phyloP scores from a whole-genome alignment of 2,888 invertebrate genomes.

The Patella depressa region DNA sequence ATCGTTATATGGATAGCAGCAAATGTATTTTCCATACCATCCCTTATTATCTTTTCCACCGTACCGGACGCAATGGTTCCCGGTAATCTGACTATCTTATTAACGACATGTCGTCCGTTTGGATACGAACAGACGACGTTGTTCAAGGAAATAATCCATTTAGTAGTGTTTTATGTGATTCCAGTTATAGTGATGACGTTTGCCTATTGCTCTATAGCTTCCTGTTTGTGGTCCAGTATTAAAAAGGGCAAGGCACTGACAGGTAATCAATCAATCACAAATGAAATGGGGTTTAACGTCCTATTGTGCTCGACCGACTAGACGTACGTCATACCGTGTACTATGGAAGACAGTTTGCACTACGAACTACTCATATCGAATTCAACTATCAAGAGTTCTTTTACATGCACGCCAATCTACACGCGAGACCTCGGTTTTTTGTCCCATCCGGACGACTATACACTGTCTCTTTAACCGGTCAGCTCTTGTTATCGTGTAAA shows the following conservation, averaged over 20 bases:
- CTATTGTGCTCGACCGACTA: too few relatives aligned
- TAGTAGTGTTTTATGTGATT: constrained; percentile 79
- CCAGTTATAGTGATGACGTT: constrained; percentile 74
- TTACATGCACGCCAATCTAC: too few relatives aligned
- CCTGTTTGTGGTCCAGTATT: constrained; percentile 58
- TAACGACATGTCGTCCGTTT: constrained; percentile 53
- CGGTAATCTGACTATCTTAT: constrained; percentile 49
- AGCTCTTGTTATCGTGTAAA: too few relatives aligned
- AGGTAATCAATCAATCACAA: constrained; percentile 4
- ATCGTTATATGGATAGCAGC: constrained; percentile 86
- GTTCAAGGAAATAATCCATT: constrained; percentile 40
- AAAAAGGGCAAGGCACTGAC: constrained; percentile 35
- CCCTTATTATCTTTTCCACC: constrained; percentile 52
- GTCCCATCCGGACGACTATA: too few relatives aligned
- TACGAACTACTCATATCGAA: too few relatives aligned
- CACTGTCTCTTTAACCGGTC: too few relatives aligned
- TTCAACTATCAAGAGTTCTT: background rate
- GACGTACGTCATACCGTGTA: too few relatives aligned
- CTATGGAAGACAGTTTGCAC: too few relatives aligned
- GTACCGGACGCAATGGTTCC: constrained; percentile 52
- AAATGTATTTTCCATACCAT: constrained; percentile 71
- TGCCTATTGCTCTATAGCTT: constrained; percentile 63
- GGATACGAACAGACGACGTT: background rate
- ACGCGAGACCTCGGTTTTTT: too few relatives aligned
- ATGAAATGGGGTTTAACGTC: background rate